Base-by-base conservation (phyloP, 2,113 vertebrate species). In the Eolophus roseicapilla region DNA sequence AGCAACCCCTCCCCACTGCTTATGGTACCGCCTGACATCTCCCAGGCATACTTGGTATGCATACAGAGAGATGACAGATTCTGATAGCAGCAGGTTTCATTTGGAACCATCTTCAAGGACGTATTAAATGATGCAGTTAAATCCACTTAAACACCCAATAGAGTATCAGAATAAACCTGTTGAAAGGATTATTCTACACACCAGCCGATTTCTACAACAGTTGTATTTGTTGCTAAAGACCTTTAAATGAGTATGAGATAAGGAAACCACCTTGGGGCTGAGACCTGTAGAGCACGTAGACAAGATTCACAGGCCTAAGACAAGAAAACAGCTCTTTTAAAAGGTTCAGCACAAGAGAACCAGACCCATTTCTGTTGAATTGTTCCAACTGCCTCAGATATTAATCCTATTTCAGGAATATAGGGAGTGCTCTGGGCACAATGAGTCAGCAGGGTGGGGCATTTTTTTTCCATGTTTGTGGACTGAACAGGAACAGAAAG, bases 381-480 rank as follows among this genome's bases (percentile, higher is more conserved):
- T 71, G 68, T 81, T 92, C 79, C 8, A 64, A 83, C 82, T 88
- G 88, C 80, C 80, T 90, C 73, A 78, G 82, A 86, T 73, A 86
- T 50, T 52, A 94, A 90, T 92, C 90, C 95, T 91, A 44, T 96
- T 94, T 94, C 69, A 59, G 95, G 95, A 96, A 90, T 71, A 90
- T 1, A 79, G 90, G 64, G 93, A 95, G 88, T 88, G 90, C 77
- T 91, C 90, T 64, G 90, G 92, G 46, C 85, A 75, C 88, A 75
- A 3, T 96, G 95, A 96, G 86, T 96, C 96, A 97, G 92, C 74
- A 67, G 96, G 96, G 95, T 89, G 94, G 88, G 86, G 91, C 86
- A 49, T 13, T 64, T 86, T 88, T 93, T 91, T 85, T 81, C 95
- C 88, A 74, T 93, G 92, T 91, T 96, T 89, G 92, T 92, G 70